Evolutionary conservation across 2,113 vertebrate genomes (phyloP).

Genomic region (Proterorhinus semilunaris): DNA sequence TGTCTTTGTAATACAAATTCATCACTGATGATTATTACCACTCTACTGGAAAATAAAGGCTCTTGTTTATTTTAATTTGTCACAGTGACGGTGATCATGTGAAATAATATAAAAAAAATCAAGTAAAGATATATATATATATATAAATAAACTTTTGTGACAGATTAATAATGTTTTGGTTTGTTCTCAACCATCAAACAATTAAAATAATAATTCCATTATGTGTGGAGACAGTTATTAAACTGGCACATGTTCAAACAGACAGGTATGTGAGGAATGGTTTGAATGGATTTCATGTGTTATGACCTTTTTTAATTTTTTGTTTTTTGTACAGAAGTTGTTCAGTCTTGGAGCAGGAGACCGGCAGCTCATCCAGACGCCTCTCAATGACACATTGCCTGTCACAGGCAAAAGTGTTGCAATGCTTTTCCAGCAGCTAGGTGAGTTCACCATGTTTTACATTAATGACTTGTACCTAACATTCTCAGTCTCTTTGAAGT

Average conservation of each 20-base stretch:
- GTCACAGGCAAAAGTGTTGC: constrained; percentile 92
- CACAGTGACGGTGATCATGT: too few relatives aligned
- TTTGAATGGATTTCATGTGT: too few relatives aligned
- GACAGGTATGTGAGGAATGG: constrained; percentile 29
- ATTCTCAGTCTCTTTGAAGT: constrained; percentile 32
- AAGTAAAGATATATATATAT: background rate
- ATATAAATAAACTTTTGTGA: background rate
- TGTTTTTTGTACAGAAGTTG: constrained; percentile 81
- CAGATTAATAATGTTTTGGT: constrained; percentile 16
- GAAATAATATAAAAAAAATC: background rate
- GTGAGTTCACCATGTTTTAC: constrained; percentile 75
- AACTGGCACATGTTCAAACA: constrained; percentile 21
- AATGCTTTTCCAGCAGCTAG: constrained; percentile 95
- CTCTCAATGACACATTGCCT: constrained; percentile 88
- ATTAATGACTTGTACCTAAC: constrained; percentile 20
- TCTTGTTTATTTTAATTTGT: background rate
- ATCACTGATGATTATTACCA: constrained; percentile 22
- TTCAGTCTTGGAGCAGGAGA: constrained; percentile 97
- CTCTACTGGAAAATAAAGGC: constrained; percentile 20
- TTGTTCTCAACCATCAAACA: constrained; percentile 18
- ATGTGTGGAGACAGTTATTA: constrained; percentile 25
- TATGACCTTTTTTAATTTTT: constrained; percentile 17
- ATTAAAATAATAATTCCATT: constrained; percentile 11
- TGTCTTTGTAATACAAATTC: constrained; percentile 22
- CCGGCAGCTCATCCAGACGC: constrained; percentile 95